Percentiles rank a stretch among this genome's conserved stretches.
These are phyloP conservation scores for Acanthosepion esculentum DNA, from an alignment of 2,888 invertebrate genomes.

Conservation along the genomic window DNA sequence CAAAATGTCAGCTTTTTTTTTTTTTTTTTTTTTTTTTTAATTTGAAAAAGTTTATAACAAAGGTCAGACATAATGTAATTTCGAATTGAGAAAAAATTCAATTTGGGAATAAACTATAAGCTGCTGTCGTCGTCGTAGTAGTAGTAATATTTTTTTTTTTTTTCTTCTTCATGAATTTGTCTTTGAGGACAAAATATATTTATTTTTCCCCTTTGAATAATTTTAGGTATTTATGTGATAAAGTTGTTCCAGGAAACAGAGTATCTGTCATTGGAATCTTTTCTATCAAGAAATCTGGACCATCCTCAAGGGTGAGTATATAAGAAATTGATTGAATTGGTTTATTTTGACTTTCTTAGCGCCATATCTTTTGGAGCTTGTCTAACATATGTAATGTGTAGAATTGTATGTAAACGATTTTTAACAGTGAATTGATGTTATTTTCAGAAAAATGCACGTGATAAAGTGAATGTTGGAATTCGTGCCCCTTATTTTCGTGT, in stretches of 20 bases:
- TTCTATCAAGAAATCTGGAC: slow-evolving; percentile 89
- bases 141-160: too few relatives aligned
- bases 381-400: too few relatives aligned
- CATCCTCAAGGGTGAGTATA: slow-evolving; percentile 62
- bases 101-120: too few relatives aligned
- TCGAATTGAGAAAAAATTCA: too few relatives aligned
- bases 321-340: background rate
- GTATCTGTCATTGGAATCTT: slow-evolving; percentile 95
- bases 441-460: slow-evolving; percentile 80
- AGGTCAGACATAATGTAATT: too few relatives aligned
- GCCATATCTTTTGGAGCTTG: too few relatives aligned
- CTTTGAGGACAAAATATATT: too few relatives aligned
- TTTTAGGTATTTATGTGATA: slow-evolving; percentile 87
- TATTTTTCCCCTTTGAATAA: background rate
- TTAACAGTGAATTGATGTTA: background rate
- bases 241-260: slow-evolving; percentile 95
- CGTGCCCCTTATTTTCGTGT: slow-evolving; percentile 95
- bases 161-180: background rate
- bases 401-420: background rate
- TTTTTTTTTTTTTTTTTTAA: background rate
- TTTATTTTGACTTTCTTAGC: too few relatives aligned
- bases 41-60: background rate
- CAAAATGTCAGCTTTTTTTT: background rate
- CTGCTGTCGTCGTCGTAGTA: too few relatives aligned
- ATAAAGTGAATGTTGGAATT: slow-evolving; percentile 84